Evolutionary conservation across 2,113 vertebrate species (phyloP).

Genomic region (Patagioenas fasciata): DNA sequence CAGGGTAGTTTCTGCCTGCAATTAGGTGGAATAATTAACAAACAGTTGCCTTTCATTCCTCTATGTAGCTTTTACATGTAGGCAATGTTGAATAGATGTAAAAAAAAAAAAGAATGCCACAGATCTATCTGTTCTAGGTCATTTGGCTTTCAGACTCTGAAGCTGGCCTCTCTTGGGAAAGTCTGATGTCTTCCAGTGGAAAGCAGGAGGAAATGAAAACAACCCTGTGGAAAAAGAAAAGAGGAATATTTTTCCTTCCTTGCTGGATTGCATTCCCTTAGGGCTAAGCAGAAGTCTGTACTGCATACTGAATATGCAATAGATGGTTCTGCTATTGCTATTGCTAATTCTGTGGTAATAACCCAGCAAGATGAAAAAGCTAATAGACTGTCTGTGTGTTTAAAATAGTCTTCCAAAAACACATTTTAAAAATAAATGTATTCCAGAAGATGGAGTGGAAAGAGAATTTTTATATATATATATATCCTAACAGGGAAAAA

Average conservation of each 20-base stretch:
- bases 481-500: not conserved
- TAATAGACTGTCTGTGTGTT: not conserved
- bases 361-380: conserved; percentile 28
- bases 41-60: not conserved
- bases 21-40: conserved; percentile 9
- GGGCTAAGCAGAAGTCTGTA: conserved; percentile 6
- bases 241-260: conserved; percentile 48
- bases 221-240: conserved; percentile 47
- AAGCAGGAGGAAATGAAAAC: conserved; percentile 51
- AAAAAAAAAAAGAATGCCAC: not conserved
- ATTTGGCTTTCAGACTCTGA: conserved; percentile 14
- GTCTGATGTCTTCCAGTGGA: conserved; percentile 34
- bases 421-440: conserved; percentile 17
- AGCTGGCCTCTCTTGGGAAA: conserved; percentile 28
- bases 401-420: conserved; percentile 22
- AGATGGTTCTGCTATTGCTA: conserved; percentile 36
- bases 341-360: conserved; percentile 53
- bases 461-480: not conserved
- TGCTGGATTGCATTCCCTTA: conserved; percentile 11
- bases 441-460: conserved; percentile 18
- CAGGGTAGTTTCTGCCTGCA: not conserved
- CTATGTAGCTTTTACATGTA: not conserved
- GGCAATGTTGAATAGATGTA: not conserved
- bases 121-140: not conserved
- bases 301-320: not conserved